phyloP scores from a whole-genome alignment of 2,888 invertebrate genomes.

The Cremastinae sp. region DNA sequence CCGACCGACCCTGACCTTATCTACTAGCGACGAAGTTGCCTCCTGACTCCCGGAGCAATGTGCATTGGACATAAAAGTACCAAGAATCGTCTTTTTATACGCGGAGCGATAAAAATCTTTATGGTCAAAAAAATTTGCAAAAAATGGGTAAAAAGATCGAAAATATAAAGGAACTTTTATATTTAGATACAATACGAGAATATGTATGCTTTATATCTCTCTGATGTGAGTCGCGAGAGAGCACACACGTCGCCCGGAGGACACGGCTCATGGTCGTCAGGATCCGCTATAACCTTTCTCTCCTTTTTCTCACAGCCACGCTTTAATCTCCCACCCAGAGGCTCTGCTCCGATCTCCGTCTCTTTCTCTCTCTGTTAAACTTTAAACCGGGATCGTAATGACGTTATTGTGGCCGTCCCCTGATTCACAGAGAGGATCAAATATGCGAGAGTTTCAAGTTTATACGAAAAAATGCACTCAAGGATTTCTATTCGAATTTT shows the following conservation, averaged over 20 bases:
- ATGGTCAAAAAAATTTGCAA: background rate
- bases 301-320: slow-evolving; percentile 46
- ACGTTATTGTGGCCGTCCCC: slow-evolving; percentile 39
- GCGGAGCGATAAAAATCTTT: background rate
- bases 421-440: slow-evolving; percentile 6
- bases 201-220: slow-evolving; percentile 40
- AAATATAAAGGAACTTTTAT: background rate
- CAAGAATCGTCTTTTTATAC: slow-evolving; percentile 21
- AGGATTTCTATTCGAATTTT: too few relatives aligned
- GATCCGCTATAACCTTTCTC: slow-evolving; percentile 65
- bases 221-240: slow-evolving; percentile 42
- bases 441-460: slow-evolving; percentile 17
- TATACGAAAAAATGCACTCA: background rate
- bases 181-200: slow-evolving; percentile 47
- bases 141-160: background rate
- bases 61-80: slow-evolving; percentile 2
- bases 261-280: slow-evolving; percentile 69
- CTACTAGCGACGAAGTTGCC: slow-evolving; percentile 53
- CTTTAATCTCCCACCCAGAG: slow-evolving; percentile 3
- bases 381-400: slow-evolving; percentile 60
- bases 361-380: slow-evolving; percentile 37
- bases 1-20: slow-evolving; percentile 69
- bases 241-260: slow-evolving; percentile 62
- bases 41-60: slow-evolving; percentile 14
- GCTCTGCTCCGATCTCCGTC: slow-evolving; percentile 1